Conservation (phyloP, 1,140 invertebrate species). For the Euwallacea similis region DNA sequence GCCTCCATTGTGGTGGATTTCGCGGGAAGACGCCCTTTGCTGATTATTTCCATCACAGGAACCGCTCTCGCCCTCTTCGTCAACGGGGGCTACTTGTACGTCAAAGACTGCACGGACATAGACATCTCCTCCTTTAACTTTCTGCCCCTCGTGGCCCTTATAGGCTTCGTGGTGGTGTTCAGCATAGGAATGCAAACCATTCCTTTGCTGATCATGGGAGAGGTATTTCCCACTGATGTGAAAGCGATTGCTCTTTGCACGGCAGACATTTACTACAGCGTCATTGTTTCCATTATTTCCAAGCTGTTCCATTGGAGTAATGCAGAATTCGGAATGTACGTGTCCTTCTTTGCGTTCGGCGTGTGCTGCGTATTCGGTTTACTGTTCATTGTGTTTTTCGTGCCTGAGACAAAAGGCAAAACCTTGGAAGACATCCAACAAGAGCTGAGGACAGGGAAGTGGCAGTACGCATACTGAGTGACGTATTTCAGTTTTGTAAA, state of each 20-base stretch:
- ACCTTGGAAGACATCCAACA: constrained; percentile 60
- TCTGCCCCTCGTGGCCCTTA: constrained; percentile 65
- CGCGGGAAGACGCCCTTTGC: constrained; percentile 69
- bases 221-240: constrained; percentile 72
- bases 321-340: constrained; percentile 64
- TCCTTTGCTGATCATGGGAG: constrained; percentile 71
- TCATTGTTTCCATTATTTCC: constrained; percentile 72
- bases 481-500: too few relatives aligned
- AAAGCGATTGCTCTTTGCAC: constrained; percentile 70
- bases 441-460: constrained; percentile 40
- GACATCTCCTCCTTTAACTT: constrained; percentile 54
- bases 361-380: constrained; percentile 62
- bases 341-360: constrained; percentile 74
- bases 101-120: constrained; percentile 54
- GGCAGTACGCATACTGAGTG: constrained; percentile 5
- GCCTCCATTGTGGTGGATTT: constrained; percentile 70
- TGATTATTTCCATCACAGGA: constrained; percentile 63
- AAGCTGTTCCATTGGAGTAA: constrained; percentile 68
- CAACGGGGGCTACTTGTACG: constrained; percentile 64
- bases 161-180: constrained; percentile 70
- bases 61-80: constrained; percentile 59
- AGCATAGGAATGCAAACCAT: constrained; percentile 71
- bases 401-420: constrained; percentile 84
- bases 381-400: constrained; percentile 63
- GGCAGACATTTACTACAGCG: constrained; percentile 69